These are phyloP conservation scores for Zoanthus gigantus DNA, from an alignment of 92 coral and sea anemone genomes.

Conservation along the genomic window DNA sequence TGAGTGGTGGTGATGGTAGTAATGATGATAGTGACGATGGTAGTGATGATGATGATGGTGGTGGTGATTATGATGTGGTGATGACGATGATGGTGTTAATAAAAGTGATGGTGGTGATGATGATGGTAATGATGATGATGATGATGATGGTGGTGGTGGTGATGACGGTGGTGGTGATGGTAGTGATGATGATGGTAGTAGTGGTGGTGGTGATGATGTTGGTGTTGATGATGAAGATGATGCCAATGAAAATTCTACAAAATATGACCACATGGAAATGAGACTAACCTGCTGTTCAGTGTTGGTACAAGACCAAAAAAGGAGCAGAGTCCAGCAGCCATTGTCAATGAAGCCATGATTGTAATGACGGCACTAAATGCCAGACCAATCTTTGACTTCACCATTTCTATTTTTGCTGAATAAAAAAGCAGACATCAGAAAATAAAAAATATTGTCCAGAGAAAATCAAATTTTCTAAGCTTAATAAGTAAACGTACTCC, in stretches of 20 bases:
- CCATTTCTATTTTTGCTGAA: slow-evolving; percentile 97
- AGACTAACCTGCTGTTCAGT: slow-evolving; percentile 89
- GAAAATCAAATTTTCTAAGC: neutral
- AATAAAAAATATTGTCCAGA: too few relatives aligned
- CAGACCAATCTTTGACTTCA: slow-evolving; percentile 94
- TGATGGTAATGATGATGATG: neutral
- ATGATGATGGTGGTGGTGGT: neutral
- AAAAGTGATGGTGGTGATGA: too few relatives aligned
- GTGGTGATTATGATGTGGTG: neutral
- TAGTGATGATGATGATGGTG: neutral
- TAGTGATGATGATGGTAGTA: neutral
- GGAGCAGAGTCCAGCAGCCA: slow-evolving; percentile 96
- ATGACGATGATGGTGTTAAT: neutral
- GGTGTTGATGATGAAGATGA: neutral
- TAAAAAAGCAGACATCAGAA: neutral
- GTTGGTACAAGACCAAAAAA: slow-evolving; percentile 98
- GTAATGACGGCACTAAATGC: slow-evolving; percentile 98
- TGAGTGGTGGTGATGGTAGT: neutral
- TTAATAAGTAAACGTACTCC: too few relatives aligned
- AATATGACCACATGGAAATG: too few relatives aligned
- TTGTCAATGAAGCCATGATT: slow-evolving; percentile 90
- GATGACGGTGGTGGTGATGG: too few relatives aligned
- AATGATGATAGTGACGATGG: neutral
- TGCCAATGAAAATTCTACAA: neutral
- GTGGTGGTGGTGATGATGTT: neutral